phyloP scores from a whole-genome alignment of 2,113 vertebrate genomes.

The Boulengeromyrus knoepffleri region DNA sequence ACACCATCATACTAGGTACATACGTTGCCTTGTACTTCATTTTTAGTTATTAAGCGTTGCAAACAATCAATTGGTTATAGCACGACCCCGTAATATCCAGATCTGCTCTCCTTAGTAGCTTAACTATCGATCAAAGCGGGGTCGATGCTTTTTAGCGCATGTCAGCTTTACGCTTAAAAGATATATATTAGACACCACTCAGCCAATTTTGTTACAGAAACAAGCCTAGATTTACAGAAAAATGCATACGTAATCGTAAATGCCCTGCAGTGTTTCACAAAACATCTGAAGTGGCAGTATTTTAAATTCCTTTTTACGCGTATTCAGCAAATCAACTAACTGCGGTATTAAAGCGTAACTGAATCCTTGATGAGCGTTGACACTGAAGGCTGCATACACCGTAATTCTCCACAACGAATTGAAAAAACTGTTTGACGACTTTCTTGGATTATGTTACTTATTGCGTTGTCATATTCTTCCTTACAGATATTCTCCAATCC shows the following conservation, averaged over 20 bases:
- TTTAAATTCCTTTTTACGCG: not conserved
- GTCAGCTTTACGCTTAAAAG: not conserved
- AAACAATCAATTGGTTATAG: not conserved
- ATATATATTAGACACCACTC: not conserved
- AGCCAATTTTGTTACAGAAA: not conserved
- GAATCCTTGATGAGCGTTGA: not conserved
- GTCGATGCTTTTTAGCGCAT: not conserved
- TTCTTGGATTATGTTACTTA: not conserved
- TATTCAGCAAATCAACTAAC: not conserved
- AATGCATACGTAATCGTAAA: not conserved
- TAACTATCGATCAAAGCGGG: not conserved
- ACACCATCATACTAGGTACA: not conserved
- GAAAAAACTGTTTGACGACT: not conserved
- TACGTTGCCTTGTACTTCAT: not conserved
- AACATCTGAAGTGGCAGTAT: not conserved
- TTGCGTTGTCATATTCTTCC: not conserved
- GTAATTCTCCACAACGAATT: not conserved
- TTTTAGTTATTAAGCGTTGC: not conserved
- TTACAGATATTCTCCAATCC: slow-evolving; percentile 47
- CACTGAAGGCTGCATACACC: not conserved
- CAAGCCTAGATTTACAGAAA: not conserved
- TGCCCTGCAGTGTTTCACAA: not conserved
- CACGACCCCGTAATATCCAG: not conserved
- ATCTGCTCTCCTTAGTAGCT: not conserved
- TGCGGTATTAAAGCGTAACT: not conserved